phyloP scores from a whole-genome alignment of 2,888 invertebrate species.

The Epirrita christyi region DNA sequence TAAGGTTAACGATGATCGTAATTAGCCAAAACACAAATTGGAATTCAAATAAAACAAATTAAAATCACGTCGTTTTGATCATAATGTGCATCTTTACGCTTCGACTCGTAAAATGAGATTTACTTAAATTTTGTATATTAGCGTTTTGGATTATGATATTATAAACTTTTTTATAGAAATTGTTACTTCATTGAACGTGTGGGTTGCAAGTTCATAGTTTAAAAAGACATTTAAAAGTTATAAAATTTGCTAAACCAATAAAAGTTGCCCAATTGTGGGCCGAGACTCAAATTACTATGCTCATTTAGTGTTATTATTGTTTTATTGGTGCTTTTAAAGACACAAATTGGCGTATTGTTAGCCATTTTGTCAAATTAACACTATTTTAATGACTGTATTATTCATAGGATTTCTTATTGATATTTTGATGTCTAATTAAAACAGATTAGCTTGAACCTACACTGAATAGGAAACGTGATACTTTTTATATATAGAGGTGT shows the following conservation, averaged over 20 bases:
- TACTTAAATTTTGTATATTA: not conserved
- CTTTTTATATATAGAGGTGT: no score
- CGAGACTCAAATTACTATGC: conserved; percentile 24
- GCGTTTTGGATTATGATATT: conserved; percentile 16
- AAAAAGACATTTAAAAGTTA: conserved; percentile 35
- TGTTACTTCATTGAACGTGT: conserved; percentile 24
- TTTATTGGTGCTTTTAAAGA: conserved; percentile 29
- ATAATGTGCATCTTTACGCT: conserved; percentile 34
- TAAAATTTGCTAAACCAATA: conserved; percentile 33
- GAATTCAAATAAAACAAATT: conserved; percentile 29
- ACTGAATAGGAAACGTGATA: no score
- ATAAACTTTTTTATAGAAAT: conserved; percentile 23
- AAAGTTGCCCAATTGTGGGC: conserved; percentile 23
- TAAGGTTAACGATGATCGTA: conserved; percentile 24
- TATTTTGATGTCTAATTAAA: no score
- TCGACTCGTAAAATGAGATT: conserved; percentile 25
- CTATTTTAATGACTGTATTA: conserved; percentile 32
- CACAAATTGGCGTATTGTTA: conserved; percentile 28
- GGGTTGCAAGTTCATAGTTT: conserved; percentile 35
- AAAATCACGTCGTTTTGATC: conserved; percentile 19
- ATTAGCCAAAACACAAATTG: conserved; percentile 31
- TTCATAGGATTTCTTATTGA: not conserved
- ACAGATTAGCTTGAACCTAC: no score
- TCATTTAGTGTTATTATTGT: conserved; percentile 31
- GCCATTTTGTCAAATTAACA: conserved; percentile 42